Base-by-base conservation (phyloP, 1,140 invertebrate genomes). In the Heliconius himera region DNA sequence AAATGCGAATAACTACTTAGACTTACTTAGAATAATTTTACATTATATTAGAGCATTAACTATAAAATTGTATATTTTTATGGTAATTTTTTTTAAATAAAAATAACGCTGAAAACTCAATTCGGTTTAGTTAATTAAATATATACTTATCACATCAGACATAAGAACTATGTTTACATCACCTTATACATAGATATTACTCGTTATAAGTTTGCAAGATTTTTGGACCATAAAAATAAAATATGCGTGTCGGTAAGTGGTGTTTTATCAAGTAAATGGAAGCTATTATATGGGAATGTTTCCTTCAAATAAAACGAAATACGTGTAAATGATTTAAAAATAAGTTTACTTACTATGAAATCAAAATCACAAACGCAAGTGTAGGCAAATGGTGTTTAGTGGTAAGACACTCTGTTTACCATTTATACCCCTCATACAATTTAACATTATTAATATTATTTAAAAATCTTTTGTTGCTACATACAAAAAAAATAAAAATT, bases 141-240 rank as follows among this genome's bases (percentile, higher is more conserved):
- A 13, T 41, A 41, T 41, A 38, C 0, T 1, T 36, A 36, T 56
- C n/a, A 6, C 26, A 26, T 66, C 26, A 4, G 3, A 13, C 56
- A 13, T 26, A 51, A 74, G 36, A 36, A 8, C 26, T 74, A 74
- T 74, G 33, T 72, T 66, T 4, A 38, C n/a, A 41, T 38, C 49
- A 36, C 6, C 33, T 1, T 36, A 66, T 9, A 66, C 8, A 22
- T 38, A 75, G 36, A 41, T 75, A 75, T 75, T 66, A 9, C 3
- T 60, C 36, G 20, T 75, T 66, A 66, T 41, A 66, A 41, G 36
- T 66, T 56, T 74, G 29, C 33, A 66, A 66, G 54, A 36, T 38
- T 75, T 75, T 66, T 36, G 13, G 51, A 54, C 29, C 9, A 66
- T 66, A 75, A 66, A 75, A 66, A 75, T 75, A 75, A 75, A 60